These are phyloP conservation scores for Entomobrya multifasciata DNA, from an alignment of 2,888 invertebrate species.

Conservation along the genomic window DNA sequence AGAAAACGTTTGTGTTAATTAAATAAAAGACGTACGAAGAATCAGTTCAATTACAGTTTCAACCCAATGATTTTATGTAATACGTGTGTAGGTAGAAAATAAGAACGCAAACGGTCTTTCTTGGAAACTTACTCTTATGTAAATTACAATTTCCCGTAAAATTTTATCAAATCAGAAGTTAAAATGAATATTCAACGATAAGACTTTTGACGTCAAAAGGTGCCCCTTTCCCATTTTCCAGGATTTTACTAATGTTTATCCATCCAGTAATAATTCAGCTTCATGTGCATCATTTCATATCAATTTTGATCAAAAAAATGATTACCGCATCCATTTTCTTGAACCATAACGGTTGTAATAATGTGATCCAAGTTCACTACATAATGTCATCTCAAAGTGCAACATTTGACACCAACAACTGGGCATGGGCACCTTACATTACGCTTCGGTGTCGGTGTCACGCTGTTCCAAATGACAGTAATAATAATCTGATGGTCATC, in stretches of 20 bases:
- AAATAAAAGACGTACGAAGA: too few species aligned
- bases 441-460: conserved; percentile 33
- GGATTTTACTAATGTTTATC: conserved; percentile 47
- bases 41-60: too few species aligned
- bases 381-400: conserved; percentile 19
- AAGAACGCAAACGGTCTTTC: too few species aligned
- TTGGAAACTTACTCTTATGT: too few species aligned
- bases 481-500: conserved; percentile 28
- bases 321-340: conserved; percentile 50
- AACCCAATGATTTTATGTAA: too few species aligned
- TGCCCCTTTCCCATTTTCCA: conserved; percentile 20
- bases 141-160: too few species aligned
- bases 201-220: conserved; percentile 41
- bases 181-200: conserved; percentile 67
- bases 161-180: too few species aligned
- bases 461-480: conserved; percentile 32
- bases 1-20: conserved; percentile 25
- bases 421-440: too few species aligned
- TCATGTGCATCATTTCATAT: conserved; percentile 32
- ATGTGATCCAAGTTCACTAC: conserved; percentile 38
- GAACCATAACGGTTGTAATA: conserved; percentile 35
- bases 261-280: conserved; percentile 52
- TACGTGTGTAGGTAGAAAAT: too few species aligned
- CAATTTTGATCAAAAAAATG: conserved; percentile 31
- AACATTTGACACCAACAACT: conserved; percentile 49